Conservation (phyloP, 1,140 invertebrate species). For the Mesaphorura yosii region DNA sequence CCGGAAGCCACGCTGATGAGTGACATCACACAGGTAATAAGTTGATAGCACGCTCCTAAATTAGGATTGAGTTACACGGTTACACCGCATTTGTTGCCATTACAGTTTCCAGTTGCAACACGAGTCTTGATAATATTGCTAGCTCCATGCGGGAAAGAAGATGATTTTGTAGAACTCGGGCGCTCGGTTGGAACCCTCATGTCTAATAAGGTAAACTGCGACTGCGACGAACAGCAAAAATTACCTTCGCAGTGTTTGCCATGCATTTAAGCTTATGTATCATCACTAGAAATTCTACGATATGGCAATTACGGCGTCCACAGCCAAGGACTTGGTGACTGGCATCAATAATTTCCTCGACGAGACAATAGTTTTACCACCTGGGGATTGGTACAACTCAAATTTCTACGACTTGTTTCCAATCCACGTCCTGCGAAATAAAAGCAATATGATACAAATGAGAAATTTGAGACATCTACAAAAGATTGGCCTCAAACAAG, state of each 20-base stretch:
- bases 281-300: slow-evolving; percentile 64
- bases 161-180: slow-evolving; percentile 91
- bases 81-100: neutral
- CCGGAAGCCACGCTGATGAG: slow-evolving; percentile 72
- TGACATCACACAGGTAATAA: slow-evolving; percentile 63
- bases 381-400: slow-evolving; percentile 56
- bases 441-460: slow-evolving; percentile 23
- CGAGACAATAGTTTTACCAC: slow-evolving; percentile 82
- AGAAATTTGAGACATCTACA: slow-evolving; percentile 6
- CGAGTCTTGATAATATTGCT: slow-evolving; percentile 85
- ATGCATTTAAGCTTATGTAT: slow-evolving; percentile 2
- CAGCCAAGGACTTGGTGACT: slow-evolving; percentile 67
- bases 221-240: neutral
- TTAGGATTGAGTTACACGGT: neutral
- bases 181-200: slow-evolving; percentile 88
- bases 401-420: slow-evolving; percentile 39
- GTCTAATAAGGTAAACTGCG: slow-evolving; percentile 61
- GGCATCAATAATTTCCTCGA: slow-evolving; percentile 92
- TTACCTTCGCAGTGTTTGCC: neutral
- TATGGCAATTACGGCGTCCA: slow-evolving; percentile 76
- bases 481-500: neutral
- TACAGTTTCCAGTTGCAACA: slow-evolving; percentile 61
- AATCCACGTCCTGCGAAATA: slow-evolving; percentile 40
- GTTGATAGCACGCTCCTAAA: neutral
- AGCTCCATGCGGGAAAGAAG: slow-evolving; percentile 62